Evolutionary conservation across 92 coral and sea anemone genomes (phyloP), one percentile per base, ranked within the genome.

Genomic region (Blastomussa wellsi): DNA sequence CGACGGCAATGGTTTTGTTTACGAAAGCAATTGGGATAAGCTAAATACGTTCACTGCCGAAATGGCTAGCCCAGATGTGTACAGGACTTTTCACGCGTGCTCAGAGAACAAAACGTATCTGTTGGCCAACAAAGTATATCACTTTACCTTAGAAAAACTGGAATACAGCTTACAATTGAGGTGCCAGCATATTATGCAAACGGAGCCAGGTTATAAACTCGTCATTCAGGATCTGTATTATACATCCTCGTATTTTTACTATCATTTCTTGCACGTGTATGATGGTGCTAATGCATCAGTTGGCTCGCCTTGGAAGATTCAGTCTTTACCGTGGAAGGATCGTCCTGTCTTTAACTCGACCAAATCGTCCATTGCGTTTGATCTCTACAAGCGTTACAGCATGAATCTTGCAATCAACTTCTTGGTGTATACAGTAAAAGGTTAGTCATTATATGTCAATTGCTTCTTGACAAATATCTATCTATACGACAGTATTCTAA

Each of bases 341-440:
- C 90, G 86, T 16, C 73, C 35, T 17, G 81, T 75, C 7, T 87
- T 92, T 37, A 92, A 81, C 71, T 82, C 89, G 3, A 48, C 89
- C 2, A 39, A 70, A 8, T 70, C 79, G 0, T 32, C 74, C 7
- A 77, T 86, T 32, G 57, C 82, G 53, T 69, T 92, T 67, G 82
- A 79, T 1, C 60, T 90, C 41, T 24, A 49, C 35, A 86, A 86
- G 59, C 24, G 29, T 29, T 49, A 41, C 36, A 31, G 52, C 2
- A 20, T 44, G 11, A 44, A 67, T 2, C 70, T 68, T 26, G 81
- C 53, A 0, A 62, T 86, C n/a, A 41, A 82, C 35, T 87, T 86
- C 75, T 32, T 92, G 0, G 67, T 90, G 51, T 89, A 86, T 35
- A 85, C 95, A 35, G 87, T 82, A 14, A 78, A 78, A 92, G 95